Percentiles rank a stretch among this genome's conserved stretches.
Evolutionary conservation across 37 sponge, comb jelly and placozoan species (phyloP).

Genomic region (Axinella damicornis): DNA sequence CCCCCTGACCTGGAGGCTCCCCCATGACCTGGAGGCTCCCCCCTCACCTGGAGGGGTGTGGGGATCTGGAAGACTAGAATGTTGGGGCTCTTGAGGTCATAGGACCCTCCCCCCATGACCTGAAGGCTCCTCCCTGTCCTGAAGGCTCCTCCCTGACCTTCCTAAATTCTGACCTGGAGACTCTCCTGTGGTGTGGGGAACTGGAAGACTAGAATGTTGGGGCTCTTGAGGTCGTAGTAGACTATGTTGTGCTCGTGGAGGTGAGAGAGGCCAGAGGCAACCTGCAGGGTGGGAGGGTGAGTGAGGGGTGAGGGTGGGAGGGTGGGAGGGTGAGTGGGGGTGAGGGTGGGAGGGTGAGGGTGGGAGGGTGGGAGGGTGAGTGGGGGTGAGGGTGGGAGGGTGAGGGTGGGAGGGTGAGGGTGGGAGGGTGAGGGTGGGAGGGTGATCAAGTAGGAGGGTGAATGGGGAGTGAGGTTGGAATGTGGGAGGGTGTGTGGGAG

Average conservation of each 20-base stretch:
- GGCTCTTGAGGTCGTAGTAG: slow-evolving; percentile 91
- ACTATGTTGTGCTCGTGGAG: slow-evolving; percentile 79
- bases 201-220: slow-evolving; percentile 89
- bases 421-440: no score
- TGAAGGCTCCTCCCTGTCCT: not conserved
- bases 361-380: no score
- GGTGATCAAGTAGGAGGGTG: no score
- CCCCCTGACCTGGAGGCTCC: no score
- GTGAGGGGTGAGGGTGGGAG: not conserved
- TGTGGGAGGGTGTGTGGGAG: no score
- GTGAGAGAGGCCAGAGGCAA: slow-evolving; percentile 83
- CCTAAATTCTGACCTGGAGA: slow-evolving; percentile 19
- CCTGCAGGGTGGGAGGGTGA: slow-evolving; percentile 33
- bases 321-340: not conserved
- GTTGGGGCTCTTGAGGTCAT: slow-evolving; percentile 92
- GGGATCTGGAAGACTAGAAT: slow-evolving; percentile 91
- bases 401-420: no score
- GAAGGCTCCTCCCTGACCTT: no score
- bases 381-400: no score
- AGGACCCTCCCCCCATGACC: slow-evolving; percentile 5
- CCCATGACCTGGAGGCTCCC: no score
- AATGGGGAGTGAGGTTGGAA: no score
- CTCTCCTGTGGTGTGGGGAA: slow-evolving; percentile 75
- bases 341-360: no score
- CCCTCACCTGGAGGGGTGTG: not conserved